Base-by-base conservation (phyloP, 1,140 invertebrate genomes). In the Thereuonema tuberculata region DNA sequence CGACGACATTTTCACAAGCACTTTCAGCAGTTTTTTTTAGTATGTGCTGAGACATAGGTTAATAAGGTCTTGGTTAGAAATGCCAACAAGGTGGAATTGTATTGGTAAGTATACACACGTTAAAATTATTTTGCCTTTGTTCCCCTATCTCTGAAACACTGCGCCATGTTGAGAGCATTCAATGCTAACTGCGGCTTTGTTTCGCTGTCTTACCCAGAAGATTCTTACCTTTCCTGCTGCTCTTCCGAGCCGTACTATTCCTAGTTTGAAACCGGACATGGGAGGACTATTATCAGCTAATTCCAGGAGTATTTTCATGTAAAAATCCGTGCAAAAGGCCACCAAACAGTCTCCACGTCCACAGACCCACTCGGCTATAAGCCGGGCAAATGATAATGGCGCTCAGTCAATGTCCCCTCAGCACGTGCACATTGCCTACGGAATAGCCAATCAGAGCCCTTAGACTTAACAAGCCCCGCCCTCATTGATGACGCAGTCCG, bases 201-300 rank as follows among this genome's bases (percentile, higher is more conserved):
- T n/a, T n/a, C n/a, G n/a, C n/a, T n/a, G n/a, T n/a, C n/a, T n/a
- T n/a, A n/a, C n/a, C 23, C 27, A 14, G 21, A 26, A 27, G 14
- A 17, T 55, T 9, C 53, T 26, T 62, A 75, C 73, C 69, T 76
- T 76, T 62, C 74, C 74, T 37, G 71, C 74, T 9, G 74, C 73
- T 67, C 71, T 64, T 29, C 74, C 74, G 29, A 76, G 67, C 24
- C 73, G 63, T 20, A 76, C 69, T 46, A 76, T 75, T 56, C 74
- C 74, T 53, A 76, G 60, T 65, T 70, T 70, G n/a, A 70, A 62
- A 24, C 69, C 69, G 27, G 65, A 59, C 56, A 66, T 66, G 9
- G 59, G 37, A 31, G 59, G 59, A 53, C 28, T 60, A 25, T 55
- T 56, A 28, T 60, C 59, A 2, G 28, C 28, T 23, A 24, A 2